Evolutionary conservation across 2,888 invertebrate species (phyloP).

Genomic region (Zygothrica quintamaculata): DNA sequence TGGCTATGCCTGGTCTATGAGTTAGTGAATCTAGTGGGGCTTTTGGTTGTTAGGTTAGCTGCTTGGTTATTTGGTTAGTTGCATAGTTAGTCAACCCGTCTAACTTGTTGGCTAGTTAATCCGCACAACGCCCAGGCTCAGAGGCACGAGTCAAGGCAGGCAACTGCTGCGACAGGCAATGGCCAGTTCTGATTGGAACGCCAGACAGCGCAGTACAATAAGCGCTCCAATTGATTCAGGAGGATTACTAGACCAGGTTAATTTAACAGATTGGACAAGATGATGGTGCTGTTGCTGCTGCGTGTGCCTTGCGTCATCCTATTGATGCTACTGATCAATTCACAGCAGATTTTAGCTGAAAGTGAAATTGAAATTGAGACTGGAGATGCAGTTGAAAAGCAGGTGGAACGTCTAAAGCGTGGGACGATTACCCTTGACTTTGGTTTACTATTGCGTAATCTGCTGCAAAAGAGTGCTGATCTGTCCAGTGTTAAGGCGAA

Average conservation of each 20-base stretch:
- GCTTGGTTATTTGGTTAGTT: constrained; percentile 3
- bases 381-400: no score
- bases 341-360: not conserved
- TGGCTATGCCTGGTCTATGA: constrained; percentile 16
- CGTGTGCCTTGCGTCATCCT: constrained; percentile 10
- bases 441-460: constrained; percentile 71
- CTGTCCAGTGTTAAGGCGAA: constrained; percentile 69
- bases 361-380: no score
- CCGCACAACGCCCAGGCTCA: constrained; percentile 69
- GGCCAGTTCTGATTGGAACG: constrained; percentile 73
- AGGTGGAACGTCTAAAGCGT: constrained; percentile 61
- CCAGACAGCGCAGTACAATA: constrained; percentile 52
- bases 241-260: constrained; percentile 2
- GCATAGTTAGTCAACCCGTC: constrained; percentile 59
- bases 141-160: constrained; percentile 52
- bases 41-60: no score
- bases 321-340: constrained; percentile 29
- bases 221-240: constrained; percentile 29
- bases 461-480: constrained; percentile 76
- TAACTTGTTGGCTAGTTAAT: constrained; percentile 73
- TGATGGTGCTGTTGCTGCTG: constrained; percentile 36
- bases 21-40: constrained; percentile 1
- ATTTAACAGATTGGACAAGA: not conserved
- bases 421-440: constrained; percentile 72
- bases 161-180: constrained; percentile 37